These are phyloP conservation scores for Epirrhoe tristata DNA, from an alignment of 2,888 invertebrate species.

Conservation along the genomic window DNA sequence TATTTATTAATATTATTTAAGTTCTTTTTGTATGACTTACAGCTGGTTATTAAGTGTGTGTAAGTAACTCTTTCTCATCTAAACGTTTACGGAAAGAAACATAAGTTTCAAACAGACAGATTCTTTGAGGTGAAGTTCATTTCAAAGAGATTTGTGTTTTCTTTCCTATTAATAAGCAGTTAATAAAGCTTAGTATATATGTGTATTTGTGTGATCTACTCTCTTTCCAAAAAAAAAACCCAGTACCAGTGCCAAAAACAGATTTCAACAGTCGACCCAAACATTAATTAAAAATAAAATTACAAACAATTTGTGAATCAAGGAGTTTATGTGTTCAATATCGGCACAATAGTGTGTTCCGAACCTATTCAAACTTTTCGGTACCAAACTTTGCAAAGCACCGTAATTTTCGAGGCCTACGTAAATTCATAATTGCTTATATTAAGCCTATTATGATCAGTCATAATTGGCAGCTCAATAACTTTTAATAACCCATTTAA, in stretches of 20 bases:
- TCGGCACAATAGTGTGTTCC: neutral
- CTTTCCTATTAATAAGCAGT: too few species aligned
- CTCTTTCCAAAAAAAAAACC: neutral
- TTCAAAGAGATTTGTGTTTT: too few species aligned
- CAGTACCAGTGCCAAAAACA: neutral
- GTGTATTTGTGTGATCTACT: too few species aligned
- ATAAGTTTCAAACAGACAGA: too few species aligned
- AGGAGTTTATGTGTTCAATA: neutral
- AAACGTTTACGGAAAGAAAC: too few species aligned
- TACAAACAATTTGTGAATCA: neutral
- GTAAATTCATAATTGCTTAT: constrained; percentile 21
- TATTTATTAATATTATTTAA: too few species aligned
- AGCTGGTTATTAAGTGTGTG: too few species aligned
- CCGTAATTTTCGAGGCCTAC: constrained; percentile 1
- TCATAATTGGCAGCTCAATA: neutral
- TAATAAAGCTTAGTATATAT: too few species aligned
- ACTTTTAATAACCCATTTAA: neutral
- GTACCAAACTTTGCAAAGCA: constrained; percentile 10
- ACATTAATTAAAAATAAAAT: neutral
- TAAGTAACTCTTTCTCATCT: too few species aligned
- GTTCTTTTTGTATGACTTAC: too few species aligned
- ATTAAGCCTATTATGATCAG: neutral
- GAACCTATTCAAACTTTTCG: constrained; percentile 6
- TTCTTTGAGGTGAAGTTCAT: too few species aligned
- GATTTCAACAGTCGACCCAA: neutral